Evolutionary conservation across 2,113 vertebrate species (phyloP).

Genomic region (Meles meles): DNA sequence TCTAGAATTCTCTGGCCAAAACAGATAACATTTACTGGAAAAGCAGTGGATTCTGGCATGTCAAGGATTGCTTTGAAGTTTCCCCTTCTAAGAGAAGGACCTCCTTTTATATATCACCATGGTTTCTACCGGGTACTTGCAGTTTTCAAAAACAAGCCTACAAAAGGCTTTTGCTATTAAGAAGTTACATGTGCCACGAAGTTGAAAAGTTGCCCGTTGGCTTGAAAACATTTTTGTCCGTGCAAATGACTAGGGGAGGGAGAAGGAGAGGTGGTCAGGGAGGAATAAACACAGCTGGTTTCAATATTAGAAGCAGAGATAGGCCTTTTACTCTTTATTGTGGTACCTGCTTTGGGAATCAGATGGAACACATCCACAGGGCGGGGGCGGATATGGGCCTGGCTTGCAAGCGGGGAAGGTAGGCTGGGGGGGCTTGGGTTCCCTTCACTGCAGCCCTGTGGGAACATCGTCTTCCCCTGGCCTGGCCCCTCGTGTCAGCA

Average conservation of each 20-base stretch:
- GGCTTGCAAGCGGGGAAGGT: background rate
- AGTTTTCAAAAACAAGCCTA: conserved; percentile 49
- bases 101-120: conserved; percentile 12
- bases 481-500: conserved; percentile 76
- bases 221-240: background rate
- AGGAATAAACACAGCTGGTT: conserved; percentile 53
- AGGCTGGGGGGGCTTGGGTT: background rate
- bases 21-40: conserved; percentile 54
- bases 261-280: conserved; percentile 2
- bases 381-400: background rate
- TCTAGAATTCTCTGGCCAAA: conserved; percentile 35
- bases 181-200: conserved; percentile 40
- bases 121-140: conserved; percentile 1
- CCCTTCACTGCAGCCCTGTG: conserved; percentile 60
- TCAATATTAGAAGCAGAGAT: conserved; percentile 4
- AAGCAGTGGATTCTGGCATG: conserved; percentile 38
- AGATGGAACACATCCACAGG: background rate
- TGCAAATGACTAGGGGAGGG: background rate
- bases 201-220: conserved; percentile 38
- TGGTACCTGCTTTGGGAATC: conserved; percentile 54
- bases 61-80: conserved; percentile 46
- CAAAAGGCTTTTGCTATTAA: conserved; percentile 39
- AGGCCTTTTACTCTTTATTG: conserved; percentile 14
- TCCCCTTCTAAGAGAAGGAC: conserved; percentile 49
- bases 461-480: conserved; percentile 63